These are phyloP conservation scores for Acanthosoma haemorrhoidale DNA, from an alignment of 2,888 invertebrate species.

Conservation along the genomic window DNA sequence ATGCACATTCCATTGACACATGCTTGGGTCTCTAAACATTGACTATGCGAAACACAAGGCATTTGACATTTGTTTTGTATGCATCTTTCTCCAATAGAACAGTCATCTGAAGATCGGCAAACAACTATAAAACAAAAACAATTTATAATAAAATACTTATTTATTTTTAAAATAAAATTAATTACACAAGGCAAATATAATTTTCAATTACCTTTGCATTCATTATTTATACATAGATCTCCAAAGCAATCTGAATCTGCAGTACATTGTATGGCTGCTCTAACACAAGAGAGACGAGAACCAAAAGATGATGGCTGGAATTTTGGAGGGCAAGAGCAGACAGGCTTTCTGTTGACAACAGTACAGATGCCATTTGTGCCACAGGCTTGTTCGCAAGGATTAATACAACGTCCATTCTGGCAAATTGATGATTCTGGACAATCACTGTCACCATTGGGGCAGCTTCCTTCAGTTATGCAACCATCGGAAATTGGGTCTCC, in stretches of 20 bases:
- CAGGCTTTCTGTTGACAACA: slow-evolving; percentile 66
- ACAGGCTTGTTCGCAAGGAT: slow-evolving; percentile 77
- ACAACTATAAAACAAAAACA: slow-evolving; percentile 37
- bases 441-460: slow-evolving; percentile 64
- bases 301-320: slow-evolving; percentile 64
- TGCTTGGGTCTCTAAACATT: slow-evolving; percentile 73
- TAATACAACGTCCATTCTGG: slow-evolving; percentile 63
- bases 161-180: neutral
- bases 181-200: neutral
- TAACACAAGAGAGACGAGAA: slow-evolving; percentile 64
- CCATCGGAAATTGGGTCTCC: slow-evolving; percentile 71
- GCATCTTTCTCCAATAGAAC: slow-evolving; percentile 69
- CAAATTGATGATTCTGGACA: slow-evolving; percentile 73
- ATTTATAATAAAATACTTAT: neutral
- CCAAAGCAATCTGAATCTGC: slow-evolving; percentile 71
- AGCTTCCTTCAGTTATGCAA: slow-evolving; percentile 73
- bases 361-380: slow-evolving; percentile 76
- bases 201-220: slow-evolving; percentile 65
- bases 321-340: slow-evolving; percentile 72
- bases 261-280: slow-evolving; percentile 60
- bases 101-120: slow-evolving; percentile 41
- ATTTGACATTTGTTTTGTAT: slow-evolving; percentile 69
- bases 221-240: slow-evolving; percentile 72
- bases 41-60: slow-evolving; percentile 74
- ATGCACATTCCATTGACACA: slow-evolving; percentile 74